Base-by-base conservation (phyloP, 2,113 vertebrate genomes). In the Cepphus grylle region DNA sequence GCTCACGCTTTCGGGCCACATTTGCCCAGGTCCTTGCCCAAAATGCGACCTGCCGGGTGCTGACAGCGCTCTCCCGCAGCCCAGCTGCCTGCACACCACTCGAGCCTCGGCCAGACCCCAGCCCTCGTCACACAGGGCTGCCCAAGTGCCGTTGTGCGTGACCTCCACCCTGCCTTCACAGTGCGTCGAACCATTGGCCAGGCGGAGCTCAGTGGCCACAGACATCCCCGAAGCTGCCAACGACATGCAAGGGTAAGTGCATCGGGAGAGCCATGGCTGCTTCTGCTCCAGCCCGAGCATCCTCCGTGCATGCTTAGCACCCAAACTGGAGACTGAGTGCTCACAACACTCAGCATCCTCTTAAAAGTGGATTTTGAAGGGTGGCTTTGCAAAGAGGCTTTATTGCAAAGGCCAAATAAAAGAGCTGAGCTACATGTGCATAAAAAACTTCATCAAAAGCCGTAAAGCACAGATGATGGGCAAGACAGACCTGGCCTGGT, bases 11-110 rank as follows among this genome's bases (percentile, higher is more conserved):
- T 88, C 6, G 2, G 67, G 67, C 89, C 84, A 88, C 34, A 2
- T 56, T 8, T 13, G 20, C 38, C 29, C 29, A 0, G 19, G 11
- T 43, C 78, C 78, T 30, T 22, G 66, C 6, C 78, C 88, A 17
- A 91, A 87, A 50, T 4, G 72, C 0, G 36, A 73, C 14, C 59
- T 6, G 1, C 7, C 5, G 0, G 32, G 66, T 3, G 66, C 59
- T 1, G 12, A 34, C 52, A 87, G 65, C 0, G 74, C 83, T 19
- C 27, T 38, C 10, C 98, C 97, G 3, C 98, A 98, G 71, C 96
- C 96, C 34, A 98, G 62, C 74, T 98, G 97, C 53, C 36, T 86
- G 62, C 98, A 98, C 10, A 97, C 63, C 36, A 91, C 93, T 9
- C 34, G 88, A 12, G 84, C 84, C 20, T 94, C 84, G 0, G 53